These are phyloP conservation scores for Psittacara wagleri DNA, from an alignment of 2,113 vertebrate species.

Conservation along the genomic window DNA sequence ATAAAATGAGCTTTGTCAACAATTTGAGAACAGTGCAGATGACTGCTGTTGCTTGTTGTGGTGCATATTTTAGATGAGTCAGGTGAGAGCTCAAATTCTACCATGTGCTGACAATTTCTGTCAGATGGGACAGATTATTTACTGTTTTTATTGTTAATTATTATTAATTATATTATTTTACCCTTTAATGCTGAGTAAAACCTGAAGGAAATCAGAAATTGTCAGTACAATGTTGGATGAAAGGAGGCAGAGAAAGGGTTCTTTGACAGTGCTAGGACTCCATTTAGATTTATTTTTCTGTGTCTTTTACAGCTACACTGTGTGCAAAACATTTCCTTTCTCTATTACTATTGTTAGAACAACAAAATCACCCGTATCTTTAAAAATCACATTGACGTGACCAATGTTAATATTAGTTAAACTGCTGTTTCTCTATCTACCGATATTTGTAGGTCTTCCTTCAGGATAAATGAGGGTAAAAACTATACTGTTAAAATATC, in stretches of 20 bases:
- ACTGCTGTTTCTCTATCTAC: neutral
- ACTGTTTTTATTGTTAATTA: neutral
- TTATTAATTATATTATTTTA: neutral
- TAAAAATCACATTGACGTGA: neutral
- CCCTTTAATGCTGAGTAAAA: neutral
- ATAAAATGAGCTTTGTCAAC: neutral
- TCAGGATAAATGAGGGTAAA: neutral
- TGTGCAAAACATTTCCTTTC: neutral
- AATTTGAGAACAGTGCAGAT: neutral
- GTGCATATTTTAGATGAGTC: neutral
- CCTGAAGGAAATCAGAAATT: neutral
- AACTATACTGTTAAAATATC: neutral
- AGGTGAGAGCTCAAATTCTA: neutral
- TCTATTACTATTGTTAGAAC: neutral
- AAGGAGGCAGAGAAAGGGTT: neutral
- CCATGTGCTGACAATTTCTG: neutral
- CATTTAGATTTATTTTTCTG: neutral
- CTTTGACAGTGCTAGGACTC: neutral
- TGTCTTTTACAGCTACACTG: neutral
- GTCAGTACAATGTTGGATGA: neutral
- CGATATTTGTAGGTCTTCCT: neutral
- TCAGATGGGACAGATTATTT: neutral
- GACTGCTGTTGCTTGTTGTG: neutral
- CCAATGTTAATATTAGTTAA: neutral
- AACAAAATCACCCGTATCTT: neutral